Percentiles rank a stretch among this genome's conserved stretches.
These are phyloP conservation scores for Phyllotis vaccarum DNA, from an alignment of 2,797 vertebrate genomes.

Conservation along the genomic window DNA sequence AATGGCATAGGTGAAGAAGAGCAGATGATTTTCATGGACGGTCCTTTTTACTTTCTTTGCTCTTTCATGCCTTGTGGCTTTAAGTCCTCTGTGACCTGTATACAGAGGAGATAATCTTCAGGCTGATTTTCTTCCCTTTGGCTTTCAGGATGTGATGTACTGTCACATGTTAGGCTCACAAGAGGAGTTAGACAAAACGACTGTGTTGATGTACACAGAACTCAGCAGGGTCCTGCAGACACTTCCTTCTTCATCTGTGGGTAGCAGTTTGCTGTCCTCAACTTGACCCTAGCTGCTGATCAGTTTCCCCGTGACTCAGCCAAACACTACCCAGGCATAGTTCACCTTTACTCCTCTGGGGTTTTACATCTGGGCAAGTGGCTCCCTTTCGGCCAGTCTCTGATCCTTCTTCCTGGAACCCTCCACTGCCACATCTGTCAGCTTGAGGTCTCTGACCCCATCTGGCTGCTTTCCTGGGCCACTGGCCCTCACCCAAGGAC, in stretches of 20 bases:
- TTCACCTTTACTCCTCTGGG: slow-evolving; percentile 78
- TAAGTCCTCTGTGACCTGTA: background rate
- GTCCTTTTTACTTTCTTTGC: background rate
- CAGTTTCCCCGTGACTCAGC: slow-evolving; percentile 78
- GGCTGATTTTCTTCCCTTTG: background rate
- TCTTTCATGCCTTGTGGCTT: background rate
- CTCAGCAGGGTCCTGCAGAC: background rate
- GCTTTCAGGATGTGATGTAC: background rate
- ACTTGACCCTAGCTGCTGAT: slow-evolving; percentile 71
- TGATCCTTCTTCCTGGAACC: slow-evolving; percentile 83
- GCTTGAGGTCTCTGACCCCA: slow-evolving; percentile 82
- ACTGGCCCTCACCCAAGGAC: slow-evolving; percentile 80
- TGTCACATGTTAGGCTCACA: background rate
- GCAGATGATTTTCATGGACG: background rate
- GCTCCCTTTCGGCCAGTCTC: slow-evolving; percentile 71
- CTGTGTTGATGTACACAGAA: background rate
- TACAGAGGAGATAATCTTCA: background rate
- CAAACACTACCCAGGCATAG: slow-evolving; percentile 69
- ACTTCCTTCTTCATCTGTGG: background rate
- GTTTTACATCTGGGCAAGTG: slow-evolving; percentile 77
- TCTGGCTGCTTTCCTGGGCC: slow-evolving; percentile 76
- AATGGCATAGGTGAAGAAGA: background rate
- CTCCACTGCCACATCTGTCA: slow-evolving; percentile 82
- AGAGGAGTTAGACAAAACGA: background rate
- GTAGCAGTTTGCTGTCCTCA: slow-evolving; percentile 66